phyloP scores from a whole-genome alignment of 2,888 invertebrate species.

The Aporophyla nigra region DNA sequence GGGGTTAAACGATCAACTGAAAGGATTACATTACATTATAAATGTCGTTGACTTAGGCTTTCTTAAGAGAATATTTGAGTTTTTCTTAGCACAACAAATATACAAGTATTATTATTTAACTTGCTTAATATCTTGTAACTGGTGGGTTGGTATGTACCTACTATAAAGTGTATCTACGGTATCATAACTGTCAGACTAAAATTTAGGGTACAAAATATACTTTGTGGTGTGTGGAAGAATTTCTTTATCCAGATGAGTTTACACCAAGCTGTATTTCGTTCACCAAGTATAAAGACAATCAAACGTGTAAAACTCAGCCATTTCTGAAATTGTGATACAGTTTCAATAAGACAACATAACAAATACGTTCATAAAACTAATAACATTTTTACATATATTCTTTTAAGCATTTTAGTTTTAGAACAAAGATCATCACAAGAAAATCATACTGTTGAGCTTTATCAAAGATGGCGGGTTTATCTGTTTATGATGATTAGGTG shows the following conservation, averaged over 20 bases:
- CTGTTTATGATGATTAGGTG: slow-evolving; percentile 90
- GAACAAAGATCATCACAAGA: slow-evolving; percentile 11
- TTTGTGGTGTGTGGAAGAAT: not conserved
- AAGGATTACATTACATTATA: slow-evolving; percentile 82
- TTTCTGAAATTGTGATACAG: not conserved
- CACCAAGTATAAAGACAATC: not conserved
- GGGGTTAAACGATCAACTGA: slow-evolving; percentile 88
- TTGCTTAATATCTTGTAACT: not conserved
- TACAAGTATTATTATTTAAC: not conserved
- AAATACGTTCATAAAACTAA: not conserved
- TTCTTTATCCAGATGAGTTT: not conserved
- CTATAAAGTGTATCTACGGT: not conserved
- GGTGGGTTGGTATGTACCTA: not conserved
- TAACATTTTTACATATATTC: not conserved
- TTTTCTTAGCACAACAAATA: slow-evolving; percentile 15
- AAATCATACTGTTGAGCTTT: slow-evolving; percentile 69
- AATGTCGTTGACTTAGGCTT: slow-evolving; percentile 53
- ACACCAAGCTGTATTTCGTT: not conserved
- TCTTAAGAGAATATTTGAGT: slow-evolving; percentile 33
- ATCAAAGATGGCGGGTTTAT: slow-evolving; percentile 84
- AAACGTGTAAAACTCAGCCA: not conserved
- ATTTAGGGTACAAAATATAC: not conserved
- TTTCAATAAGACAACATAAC: not conserved
- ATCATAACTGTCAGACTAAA: not conserved
- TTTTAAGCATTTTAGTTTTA: not conserved